These are phyloP conservation scores for Neocrepidodera transversa DNA, from an alignment of 2,888 invertebrate genomes.

Conservation along the genomic window DNA sequence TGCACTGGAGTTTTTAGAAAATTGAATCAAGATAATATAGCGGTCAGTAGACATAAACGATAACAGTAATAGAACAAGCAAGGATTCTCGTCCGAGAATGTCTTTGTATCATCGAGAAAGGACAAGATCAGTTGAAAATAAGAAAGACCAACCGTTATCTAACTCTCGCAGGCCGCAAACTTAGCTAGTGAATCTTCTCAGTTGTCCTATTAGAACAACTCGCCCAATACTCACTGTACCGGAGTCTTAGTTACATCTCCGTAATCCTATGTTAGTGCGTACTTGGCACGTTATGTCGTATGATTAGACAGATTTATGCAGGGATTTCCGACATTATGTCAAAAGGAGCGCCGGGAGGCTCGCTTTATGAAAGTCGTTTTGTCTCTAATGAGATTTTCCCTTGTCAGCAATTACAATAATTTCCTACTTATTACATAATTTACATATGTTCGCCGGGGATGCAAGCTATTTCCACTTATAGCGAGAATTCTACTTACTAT, in stretches of 20 bases:
- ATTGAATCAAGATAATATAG: too few species aligned
- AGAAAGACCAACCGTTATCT: constrained; percentile 51
- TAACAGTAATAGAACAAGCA: neutral
- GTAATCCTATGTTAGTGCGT: constrained; percentile 59
- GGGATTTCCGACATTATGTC: constrained; percentile 57
- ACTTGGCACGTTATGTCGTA: constrained; percentile 59
- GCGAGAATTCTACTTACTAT: constrained; percentile 14
- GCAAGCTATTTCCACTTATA: constrained; percentile 19
- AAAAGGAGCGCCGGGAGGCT: constrained; percentile 51
- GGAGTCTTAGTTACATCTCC: constrained; percentile 51
- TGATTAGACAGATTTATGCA: constrained; percentile 60
- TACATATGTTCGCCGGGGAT: constrained; percentile 51
- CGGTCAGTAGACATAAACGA: constrained; percentile 12
- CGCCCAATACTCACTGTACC: constrained; percentile 22
- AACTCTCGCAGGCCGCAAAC: constrained; percentile 49
- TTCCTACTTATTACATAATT: constrained; percentile 53
- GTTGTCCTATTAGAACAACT: constrained; percentile 51
- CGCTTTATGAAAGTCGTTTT: constrained; percentile 50
- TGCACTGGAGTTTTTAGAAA: too few species aligned
- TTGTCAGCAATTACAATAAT: constrained; percentile 54
- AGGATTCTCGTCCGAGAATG: constrained; percentile 4
- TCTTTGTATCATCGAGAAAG: constrained; percentile 31
- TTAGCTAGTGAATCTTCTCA: constrained; percentile 53
- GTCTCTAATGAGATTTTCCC: constrained; percentile 55
- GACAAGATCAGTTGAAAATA: constrained; percentile 42